Evolutionary conservation across 2,888 invertebrate genomes (phyloP).

Genomic region (Caenorhabditis zanzibari): DNA sequence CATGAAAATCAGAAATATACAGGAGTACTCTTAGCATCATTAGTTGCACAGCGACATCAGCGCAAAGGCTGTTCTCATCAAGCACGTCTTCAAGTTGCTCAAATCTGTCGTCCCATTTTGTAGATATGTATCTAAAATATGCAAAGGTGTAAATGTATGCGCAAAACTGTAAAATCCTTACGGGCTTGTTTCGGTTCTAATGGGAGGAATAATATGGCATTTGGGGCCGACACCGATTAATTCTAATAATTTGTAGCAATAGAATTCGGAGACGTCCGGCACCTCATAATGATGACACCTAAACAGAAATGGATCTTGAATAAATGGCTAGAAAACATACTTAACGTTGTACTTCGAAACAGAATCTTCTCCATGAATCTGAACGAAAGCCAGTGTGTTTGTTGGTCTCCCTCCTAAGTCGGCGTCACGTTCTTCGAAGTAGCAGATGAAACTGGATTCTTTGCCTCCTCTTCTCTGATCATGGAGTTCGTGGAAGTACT

Average conservation of each 20-base stretch:
- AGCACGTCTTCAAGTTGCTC: constrained; percentile 40
- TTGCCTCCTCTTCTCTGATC: constrained; percentile 43
- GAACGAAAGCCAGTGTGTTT: constrained; percentile 45
- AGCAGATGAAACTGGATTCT: constrained; percentile 44
- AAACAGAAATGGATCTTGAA: constrained; percentile 51
- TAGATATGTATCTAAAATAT: constrained; percentile 52
- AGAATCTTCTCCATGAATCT: constrained; percentile 46
- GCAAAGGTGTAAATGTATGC: constrained; percentile 3
- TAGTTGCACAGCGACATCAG: constrained; percentile 47
- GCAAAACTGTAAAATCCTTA: constrained; percentile 14
- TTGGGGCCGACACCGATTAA: constrained; percentile 40
- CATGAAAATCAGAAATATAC: constrained; percentile 25
- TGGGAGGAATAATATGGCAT: constrained; percentile 40
- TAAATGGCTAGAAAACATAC: constrained; percentile 63
- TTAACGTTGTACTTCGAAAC: constrained; percentile 51
- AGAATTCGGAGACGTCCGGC: constrained; percentile 54
- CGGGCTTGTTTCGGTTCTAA: constrained; percentile 36
- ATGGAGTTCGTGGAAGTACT: constrained; percentile 53
- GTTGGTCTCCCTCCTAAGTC: constrained; percentile 39
- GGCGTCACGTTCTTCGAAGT: constrained; percentile 35
- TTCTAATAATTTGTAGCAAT: constrained; percentile 34
- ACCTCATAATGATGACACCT: constrained; percentile 47
- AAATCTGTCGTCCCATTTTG: constrained; percentile 52
- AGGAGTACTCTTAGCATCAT: constrained; percentile 42
- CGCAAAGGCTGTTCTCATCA: constrained; percentile 42